Evolutionary conservation across 2,797 vertebrate genomes (phyloP).

Genomic region (Pampus argenteus): DNA sequence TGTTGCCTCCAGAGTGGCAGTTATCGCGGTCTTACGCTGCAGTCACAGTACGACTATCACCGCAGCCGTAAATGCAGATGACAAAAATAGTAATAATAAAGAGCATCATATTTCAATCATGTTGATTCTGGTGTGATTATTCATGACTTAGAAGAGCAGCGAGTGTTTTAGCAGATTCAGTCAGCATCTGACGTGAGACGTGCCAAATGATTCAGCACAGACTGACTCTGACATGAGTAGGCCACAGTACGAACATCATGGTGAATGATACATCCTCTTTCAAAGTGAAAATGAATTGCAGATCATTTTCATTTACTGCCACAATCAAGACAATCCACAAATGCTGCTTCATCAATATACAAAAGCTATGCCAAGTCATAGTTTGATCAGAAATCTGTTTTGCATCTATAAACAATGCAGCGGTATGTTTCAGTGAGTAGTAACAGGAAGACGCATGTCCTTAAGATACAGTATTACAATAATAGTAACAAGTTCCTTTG

Average conservation of each 20-base stretch:
- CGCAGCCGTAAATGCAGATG: background rate
- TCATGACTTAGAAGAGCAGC: slow-evolving; percentile 33
- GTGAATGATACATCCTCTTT: slow-evolving; percentile 40
- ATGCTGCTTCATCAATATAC: background rate
- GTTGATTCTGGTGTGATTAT: slow-evolving; percentile 22
- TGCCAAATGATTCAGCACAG: slow-evolving; percentile 51
- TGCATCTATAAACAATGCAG: background rate
- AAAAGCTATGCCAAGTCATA: background rate
- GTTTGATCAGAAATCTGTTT: slow-evolving; percentile 2
- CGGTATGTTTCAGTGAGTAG: background rate
- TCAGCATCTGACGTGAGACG: slow-evolving; percentile 13
- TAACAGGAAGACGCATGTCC: background rate
- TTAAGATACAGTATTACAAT: background rate
- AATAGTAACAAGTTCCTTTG: background rate
- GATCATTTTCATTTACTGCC: slow-evolving; percentile 8
- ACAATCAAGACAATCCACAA: slow-evolving; percentile 13
- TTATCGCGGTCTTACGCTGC: background rate
- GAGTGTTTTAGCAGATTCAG: slow-evolving; percentile 16
- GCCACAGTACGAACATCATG: slow-evolving; percentile 16
- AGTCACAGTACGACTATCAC: slow-evolving; percentile 3
- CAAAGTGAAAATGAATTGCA: slow-evolving; percentile 25
- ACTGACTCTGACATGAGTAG: slow-evolving; percentile 37
- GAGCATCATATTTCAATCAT: slow-evolving; percentile 13
- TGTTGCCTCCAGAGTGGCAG: background rate
- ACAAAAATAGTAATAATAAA: slow-evolving; percentile 11